These are phyloP conservation scores for Falco peregrinus DNA, from an alignment of 2,797 vertebrate species.

Conservation along the genomic window DNA sequence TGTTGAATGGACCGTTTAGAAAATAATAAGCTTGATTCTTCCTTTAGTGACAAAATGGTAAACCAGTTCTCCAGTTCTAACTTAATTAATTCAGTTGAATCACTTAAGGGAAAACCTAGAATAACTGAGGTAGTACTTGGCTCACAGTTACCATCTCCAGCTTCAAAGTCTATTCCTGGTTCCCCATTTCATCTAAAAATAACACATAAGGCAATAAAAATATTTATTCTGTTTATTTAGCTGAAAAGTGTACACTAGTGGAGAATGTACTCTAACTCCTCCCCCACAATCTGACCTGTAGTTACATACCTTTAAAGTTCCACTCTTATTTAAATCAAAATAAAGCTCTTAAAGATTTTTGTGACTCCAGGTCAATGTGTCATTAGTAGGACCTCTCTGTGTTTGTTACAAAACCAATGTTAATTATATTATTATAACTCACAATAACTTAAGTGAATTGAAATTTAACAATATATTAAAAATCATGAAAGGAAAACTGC, in stretches of 20 bases:
- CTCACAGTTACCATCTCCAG: neutral
- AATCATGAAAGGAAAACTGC: neutral
- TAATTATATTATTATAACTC: neutral
- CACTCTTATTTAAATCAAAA: neutral
- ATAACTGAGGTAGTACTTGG: neutral
- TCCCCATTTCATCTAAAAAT: neutral
- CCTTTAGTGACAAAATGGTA: neutral
- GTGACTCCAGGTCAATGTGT: neutral
- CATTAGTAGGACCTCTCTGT: neutral
- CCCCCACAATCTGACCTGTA: neutral
- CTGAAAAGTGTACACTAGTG: neutral
- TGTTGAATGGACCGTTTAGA: rapidly evolving
- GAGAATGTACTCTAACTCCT: neutral
- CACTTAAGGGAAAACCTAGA: neutral
- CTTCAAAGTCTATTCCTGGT: neutral
- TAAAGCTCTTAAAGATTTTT: neutral
- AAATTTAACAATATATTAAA: neutral
- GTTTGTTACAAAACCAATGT: neutral
- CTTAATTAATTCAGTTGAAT: neutral
- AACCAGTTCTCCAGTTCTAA: neutral
- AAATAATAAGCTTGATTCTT: neutral
- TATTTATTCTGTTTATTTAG: neutral
- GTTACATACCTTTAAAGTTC: neutral
- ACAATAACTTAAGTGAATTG: neutral
- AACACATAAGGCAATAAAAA: neutral